These are phyloP conservation scores for Phortica okadai DNA, from an alignment of 2,888 invertebrate genomes.

Conservation along the genomic window DNA sequence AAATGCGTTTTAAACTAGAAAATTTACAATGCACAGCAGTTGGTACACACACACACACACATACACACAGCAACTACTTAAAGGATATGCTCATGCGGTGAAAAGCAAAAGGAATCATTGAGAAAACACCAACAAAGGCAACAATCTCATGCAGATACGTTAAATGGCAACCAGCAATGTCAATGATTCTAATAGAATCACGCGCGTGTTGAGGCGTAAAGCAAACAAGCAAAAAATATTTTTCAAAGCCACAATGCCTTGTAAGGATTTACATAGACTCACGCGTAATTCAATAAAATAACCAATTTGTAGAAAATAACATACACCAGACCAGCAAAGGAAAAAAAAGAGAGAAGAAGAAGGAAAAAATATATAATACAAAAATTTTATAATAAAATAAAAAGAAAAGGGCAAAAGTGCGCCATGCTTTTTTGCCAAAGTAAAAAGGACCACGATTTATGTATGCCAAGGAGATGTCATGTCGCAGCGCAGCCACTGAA, in stretches of 20 bases:
- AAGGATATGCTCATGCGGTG: neutral
- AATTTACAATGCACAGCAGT: constrained; percentile 67
- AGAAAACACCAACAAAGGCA: neutral
- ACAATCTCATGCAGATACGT: constrained; percentile 23
- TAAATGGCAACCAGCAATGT: constrained; percentile 39
- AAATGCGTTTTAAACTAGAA: constrained; percentile 68
- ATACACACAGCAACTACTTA: neutral
- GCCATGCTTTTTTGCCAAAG: neutral
- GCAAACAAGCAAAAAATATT: too few species aligned
- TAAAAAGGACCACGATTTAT: neutral
- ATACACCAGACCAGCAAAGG: constrained; percentile 50
- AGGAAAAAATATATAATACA: neutral
- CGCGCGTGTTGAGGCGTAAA: constrained; percentile 27
- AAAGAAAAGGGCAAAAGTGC: neutral
- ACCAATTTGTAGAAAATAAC: constrained; percentile 68
- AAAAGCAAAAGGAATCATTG: neutral
- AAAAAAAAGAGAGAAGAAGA: neutral
- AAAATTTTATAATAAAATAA: neutral
- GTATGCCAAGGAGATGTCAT: neutral
- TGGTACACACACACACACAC: constrained; percentile 41
- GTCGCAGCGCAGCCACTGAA: too few species aligned
- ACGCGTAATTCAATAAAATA: constrained; percentile 67
- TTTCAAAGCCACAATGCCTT: constrained; percentile 29
- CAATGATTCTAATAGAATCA: constrained; percentile 39
- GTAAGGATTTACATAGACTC: constrained; percentile 44